Base-by-base conservation (phyloP, 2,113 vertebrate genomes). In the Gambusia affinis region DNA sequence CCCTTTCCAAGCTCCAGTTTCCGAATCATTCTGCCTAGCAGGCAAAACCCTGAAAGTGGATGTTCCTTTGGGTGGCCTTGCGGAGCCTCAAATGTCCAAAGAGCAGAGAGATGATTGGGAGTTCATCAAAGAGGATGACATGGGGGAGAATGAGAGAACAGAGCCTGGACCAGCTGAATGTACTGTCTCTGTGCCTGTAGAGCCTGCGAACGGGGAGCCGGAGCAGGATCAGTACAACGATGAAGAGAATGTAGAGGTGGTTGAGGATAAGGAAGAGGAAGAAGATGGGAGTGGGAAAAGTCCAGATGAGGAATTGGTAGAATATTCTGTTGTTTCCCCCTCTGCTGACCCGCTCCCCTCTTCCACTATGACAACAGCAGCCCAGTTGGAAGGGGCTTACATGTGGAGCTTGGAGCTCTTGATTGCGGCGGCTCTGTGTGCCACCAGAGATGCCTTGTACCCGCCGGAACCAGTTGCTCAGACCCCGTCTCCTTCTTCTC, bases 391-490 rank as follows among this genome's bases (percentile, higher is more conserved):
- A 33, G 93, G 91, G 14, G 92, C 93, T 82, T 94, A 94, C 87
- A 95, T 94, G 85, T 95, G 92, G 1, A 97, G 96, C 72, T 90
- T 99, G 93, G 97, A 99, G 64, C 94, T 95, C 0, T 91, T 99
- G 72, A 96, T 99, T 4, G 97, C 97, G 0, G 97, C 97, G 0
- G 94, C 96, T 72, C 90, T 98, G 24, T 92, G 95, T 70, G 91
- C 94, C 94, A 89, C 95, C 92, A 82, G 96, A 94, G 92, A 95
- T 95, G 88, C 95, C 75, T 85, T 88, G 93, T 0, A 79, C 80
- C 1, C 72, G 78, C 78, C 79, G 24, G 31, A 69, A 35, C 84
- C 85, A 14, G 70, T 60, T 6, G 31, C 68, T 37, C 85, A 8
- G 72, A n/a, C 80, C 42, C 80, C 66, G 0, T 81, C 85, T 77